These are phyloP conservation scores for Campoplex nolae DNA, from an alignment of 2,888 invertebrate species.

Conservation along the genomic window DNA sequence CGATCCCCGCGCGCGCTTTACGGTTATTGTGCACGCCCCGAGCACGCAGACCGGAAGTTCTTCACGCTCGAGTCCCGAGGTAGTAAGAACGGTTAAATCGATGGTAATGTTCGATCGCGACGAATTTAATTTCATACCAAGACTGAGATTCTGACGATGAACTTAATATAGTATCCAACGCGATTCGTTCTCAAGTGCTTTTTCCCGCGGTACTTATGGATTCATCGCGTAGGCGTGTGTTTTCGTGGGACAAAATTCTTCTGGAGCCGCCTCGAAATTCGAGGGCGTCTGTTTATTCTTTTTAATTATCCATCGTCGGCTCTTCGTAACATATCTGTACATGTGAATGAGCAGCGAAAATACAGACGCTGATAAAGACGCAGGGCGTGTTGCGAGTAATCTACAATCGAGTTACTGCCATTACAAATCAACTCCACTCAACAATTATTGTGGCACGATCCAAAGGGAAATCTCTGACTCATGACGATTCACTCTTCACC, in stretches of 20 bases:
- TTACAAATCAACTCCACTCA: neutral
- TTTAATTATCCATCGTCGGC: neutral
- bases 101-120: neutral
- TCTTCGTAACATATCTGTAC: neutral
- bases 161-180: too few species aligned
- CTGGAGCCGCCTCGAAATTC: slow-evolving; percentile 21
- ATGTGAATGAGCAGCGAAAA: neutral
- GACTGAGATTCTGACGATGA: neutral
- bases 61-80: slow-evolving; percentile 12
- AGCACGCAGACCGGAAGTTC: slow-evolving; percentile 50
- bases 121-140: neutral
- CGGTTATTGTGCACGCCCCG: slow-evolving; percentile 8
- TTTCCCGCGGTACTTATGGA: neutral
- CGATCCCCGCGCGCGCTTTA: neutral
- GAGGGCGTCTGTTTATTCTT: slow-evolving; percentile 53
- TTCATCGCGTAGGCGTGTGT: slow-evolving; percentile 43
- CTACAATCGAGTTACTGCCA: slow-evolving; percentile 21
- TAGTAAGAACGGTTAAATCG: slow-evolving; percentile 23
- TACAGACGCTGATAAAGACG: slow-evolving; percentile 13
- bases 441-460: neutral
- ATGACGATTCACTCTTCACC: neutral
- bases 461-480: neutral
- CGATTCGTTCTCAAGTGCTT: neutral
- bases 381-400: slow-evolving; percentile 50
- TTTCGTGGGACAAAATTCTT: neutral